Percentiles rank a stretch among this genome's conserved stretches.
phyloP scores from a whole-genome alignment of 1,140 invertebrate species.

The Ips typographus region DNA sequence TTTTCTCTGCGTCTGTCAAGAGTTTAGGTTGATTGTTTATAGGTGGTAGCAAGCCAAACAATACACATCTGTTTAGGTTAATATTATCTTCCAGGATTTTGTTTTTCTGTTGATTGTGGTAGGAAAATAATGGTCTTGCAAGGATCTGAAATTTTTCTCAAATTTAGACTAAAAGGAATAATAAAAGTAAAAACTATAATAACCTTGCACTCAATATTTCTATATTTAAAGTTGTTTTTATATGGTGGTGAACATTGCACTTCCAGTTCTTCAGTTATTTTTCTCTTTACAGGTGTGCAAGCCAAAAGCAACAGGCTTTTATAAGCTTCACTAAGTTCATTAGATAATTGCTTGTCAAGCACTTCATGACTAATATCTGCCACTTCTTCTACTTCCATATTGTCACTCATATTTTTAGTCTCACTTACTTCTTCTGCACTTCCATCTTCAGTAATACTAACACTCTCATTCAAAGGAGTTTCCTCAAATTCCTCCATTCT shows the following conservation, averaged over 20 bases:
- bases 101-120: slow-evolving; percentile 2
- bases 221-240: slow-evolving; percentile 34
- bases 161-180: not conserved
- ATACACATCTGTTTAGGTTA: slow-evolving; percentile 39
- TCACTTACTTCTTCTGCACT: not conserved
- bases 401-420: not conserved
- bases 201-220: slow-evolving; percentile 38
- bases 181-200: slow-evolving; percentile 1
- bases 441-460: not conserved
- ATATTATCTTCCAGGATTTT: slow-evolving; percentile 31
- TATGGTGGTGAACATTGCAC: slow-evolving; percentile 29
- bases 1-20: slow-evolving; percentile 37
- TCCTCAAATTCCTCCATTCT: too few relatives aligned
- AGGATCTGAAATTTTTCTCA: not conserved
- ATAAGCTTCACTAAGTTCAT: slow-evolving; percentile 30
- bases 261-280: slow-evolving; percentile 18
- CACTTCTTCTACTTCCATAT: not conserved
- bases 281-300: slow-evolving; percentile 25
- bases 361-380: not conserved
- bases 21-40: slow-evolving; percentile 22
- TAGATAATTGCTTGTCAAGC: not conserved
- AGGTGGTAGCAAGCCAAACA: slow-evolving; percentile 33
- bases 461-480: too few relatives aligned
- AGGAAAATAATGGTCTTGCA: slow-evolving; percentile 21
- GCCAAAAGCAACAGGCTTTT: slow-evolving; percentile 36